Conservation (phyloP, 2,888 invertebrate species). For the Yponomeuta malinellus region DNA sequence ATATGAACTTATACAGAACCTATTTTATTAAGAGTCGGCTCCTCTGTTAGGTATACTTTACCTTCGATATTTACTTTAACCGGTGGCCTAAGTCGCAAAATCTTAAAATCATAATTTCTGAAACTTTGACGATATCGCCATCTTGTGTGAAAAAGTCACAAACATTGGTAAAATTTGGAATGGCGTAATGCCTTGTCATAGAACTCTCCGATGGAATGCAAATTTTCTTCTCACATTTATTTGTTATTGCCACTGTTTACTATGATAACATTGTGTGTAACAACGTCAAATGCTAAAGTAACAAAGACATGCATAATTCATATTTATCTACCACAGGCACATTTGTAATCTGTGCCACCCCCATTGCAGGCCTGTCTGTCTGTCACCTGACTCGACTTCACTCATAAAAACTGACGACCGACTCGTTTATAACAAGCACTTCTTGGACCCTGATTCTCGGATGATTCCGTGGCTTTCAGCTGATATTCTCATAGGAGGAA, state of each 20-base stretch:
- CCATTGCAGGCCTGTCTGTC: conserved; percentile 14
- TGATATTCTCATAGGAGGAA: not conserved
- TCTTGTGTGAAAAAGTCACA: not conserved
- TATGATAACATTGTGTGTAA: not conserved
- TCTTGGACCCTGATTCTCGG: conserved; percentile 9
- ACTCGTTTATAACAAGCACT: conserved; percentile 36
- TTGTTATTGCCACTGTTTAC: not conserved
- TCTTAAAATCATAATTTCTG: too few species aligned
- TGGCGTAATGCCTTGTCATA: not conserved
- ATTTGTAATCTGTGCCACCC: conserved; percentile 30
- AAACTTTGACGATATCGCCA: not conserved
- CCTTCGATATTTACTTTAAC: too few species aligned
- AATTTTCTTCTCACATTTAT: not conserved
- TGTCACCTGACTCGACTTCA: conserved; percentile 12
- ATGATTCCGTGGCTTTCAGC: not conserved
- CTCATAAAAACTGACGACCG: conserved; percentile 31
- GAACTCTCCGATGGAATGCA: not conserved
- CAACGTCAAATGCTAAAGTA: conserved; percentile 28
- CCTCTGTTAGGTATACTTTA: too few species aligned
- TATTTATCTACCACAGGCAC: conserved; percentile 34
- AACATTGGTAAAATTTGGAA: not conserved
- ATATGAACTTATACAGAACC: too few species aligned
- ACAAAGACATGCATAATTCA: conserved; percentile 48
- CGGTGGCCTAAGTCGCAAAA: too few species aligned
- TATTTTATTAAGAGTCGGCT: too few species aligned